phyloP scores from a whole-genome alignment of 2,797 vertebrate genomes.

The Choloepus didactylus region DNA sequence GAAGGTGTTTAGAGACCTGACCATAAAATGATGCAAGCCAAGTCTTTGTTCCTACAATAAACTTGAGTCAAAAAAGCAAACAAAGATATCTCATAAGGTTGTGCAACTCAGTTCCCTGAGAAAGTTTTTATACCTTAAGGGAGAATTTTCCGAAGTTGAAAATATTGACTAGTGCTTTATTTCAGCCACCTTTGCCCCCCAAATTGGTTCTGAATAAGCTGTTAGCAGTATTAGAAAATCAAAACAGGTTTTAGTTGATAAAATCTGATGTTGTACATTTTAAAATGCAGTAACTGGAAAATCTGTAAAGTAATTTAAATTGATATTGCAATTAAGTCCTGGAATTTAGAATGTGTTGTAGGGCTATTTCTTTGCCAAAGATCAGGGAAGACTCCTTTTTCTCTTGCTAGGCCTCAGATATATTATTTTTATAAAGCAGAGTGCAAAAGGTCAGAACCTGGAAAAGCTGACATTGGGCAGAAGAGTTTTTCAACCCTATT shows the following conservation, averaged over 20 bases:
- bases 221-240: neutral
- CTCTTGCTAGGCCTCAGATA: neutral
- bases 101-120: neutral
- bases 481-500: neutral
- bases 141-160: neutral
- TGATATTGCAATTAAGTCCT: neutral
- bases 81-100: constrained; percentile 27
- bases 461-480: neutral
- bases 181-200: neutral
- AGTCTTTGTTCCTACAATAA: constrained; percentile 66
- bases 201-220: neutral
- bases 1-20: constrained; percentile 2
- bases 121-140: neutral
- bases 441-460: neutral
- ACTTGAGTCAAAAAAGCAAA: constrained; percentile 48
- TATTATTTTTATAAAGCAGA: neutral
- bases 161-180: neutral
- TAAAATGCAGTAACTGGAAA: neutral
- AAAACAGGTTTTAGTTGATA: constrained; percentile 20
- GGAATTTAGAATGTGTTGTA: neutral
- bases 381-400: neutral
- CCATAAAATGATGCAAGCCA: constrained; percentile 57
- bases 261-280: neutral
- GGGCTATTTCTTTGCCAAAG: neutral
- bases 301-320: neutral